Evolutionary conservation across 2,888 invertebrate genomes (phyloP), one percentile per base, ranked within the genome.

Genomic region (Sinelater perroti): DNA sequence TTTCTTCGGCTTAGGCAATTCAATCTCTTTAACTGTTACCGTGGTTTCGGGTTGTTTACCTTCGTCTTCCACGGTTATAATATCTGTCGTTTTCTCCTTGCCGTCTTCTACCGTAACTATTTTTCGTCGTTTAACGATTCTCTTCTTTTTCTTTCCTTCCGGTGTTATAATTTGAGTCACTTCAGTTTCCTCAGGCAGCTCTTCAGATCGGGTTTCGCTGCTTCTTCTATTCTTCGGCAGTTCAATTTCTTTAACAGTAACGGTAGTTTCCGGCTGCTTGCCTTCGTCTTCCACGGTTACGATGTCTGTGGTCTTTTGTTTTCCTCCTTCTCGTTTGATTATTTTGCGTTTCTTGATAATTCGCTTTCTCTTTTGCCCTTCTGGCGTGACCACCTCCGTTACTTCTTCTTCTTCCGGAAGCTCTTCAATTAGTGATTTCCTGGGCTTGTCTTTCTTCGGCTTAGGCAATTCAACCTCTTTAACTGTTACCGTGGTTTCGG

Each of bases 171-270:
- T 20, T 45, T 75, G 72, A 42, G 67, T 65, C 8, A 73, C 64
- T 6, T 70, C 56, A 1, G 70, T 61, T 47, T 66, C 63, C 16
- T 72, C 70, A 3, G 73, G 69, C 1, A 75, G 66, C 79, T 72
- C 67, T 67, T 78, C 75, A 20, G 79, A 76, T 7, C 65, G 65
- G n/a, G n/a, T n/a, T n/a, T n/a, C n/a, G n/a, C n/a, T n/a, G n/a
- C n/a, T n/a, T n/a, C n/a, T n/a, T n/a, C 57, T 70, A n/a, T n/a
- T n/a, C 79, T 63, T 79, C 82, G 72, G 75, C 3, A 44, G 31
- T 28, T 56, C 46, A 42, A 26, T 14, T 28, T 38, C 46, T 62
- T 70, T 59, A 21, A 45, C 53, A 10, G 56, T 54, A 16, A 56
- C 55, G n/a, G 53, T 54, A 1, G 70, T 21, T 63, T 70, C 0